Conservation (phyloP, 2,888 invertebrate species). For the Colletes collaris region DNA sequence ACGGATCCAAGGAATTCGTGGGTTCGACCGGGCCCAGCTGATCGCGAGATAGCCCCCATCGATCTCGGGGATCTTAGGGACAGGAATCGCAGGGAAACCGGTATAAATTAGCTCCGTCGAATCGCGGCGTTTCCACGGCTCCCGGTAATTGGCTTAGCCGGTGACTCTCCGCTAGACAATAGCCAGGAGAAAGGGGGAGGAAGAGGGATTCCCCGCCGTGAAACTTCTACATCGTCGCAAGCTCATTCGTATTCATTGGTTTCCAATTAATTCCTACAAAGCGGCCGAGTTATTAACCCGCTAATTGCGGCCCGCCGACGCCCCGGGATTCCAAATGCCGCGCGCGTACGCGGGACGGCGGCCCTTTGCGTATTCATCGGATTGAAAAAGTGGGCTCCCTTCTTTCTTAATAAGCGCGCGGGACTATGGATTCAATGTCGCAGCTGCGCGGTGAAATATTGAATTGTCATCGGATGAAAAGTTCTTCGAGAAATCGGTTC, state of each 20-base stretch:
- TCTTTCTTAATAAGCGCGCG: conserved; percentile 31
- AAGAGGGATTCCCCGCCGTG: conserved; percentile 59
- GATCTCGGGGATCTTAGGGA: conserved; percentile 27
- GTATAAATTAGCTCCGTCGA: conserved; percentile 75
- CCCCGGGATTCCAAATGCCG: conserved; percentile 32
- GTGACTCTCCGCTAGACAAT: conserved; percentile 73
- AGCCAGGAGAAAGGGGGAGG: conserved; percentile 38
- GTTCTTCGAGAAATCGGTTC: conserved; percentile 30
- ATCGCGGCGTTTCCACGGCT: conserved; percentile 71
- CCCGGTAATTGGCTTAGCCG: conserved; percentile 78
- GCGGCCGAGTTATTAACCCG: conserved; percentile 77
- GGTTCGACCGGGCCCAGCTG: conserved; percentile 26
- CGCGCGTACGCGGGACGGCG: not conserved
- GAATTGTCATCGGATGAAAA: conserved; percentile 49
- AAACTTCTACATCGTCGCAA: conserved; percentile 71
- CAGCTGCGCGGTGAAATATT: conserved; percentile 47
- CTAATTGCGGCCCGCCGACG: conserved; percentile 73
- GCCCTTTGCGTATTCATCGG: conserved; percentile 1
- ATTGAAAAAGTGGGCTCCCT: conserved; percentile 34
- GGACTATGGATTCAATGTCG: conserved; percentile 25
- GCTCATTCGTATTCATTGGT: conserved; percentile 80
- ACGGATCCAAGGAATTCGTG: conserved; percentile 32
- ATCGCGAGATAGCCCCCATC: conserved; percentile 38
- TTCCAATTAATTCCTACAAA: conserved; percentile 80
- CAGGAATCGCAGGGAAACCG: conserved; percentile 50